Base-by-base conservation (phyloP, 1,140 invertebrate species). In the Bombus impatiens region DNA sequence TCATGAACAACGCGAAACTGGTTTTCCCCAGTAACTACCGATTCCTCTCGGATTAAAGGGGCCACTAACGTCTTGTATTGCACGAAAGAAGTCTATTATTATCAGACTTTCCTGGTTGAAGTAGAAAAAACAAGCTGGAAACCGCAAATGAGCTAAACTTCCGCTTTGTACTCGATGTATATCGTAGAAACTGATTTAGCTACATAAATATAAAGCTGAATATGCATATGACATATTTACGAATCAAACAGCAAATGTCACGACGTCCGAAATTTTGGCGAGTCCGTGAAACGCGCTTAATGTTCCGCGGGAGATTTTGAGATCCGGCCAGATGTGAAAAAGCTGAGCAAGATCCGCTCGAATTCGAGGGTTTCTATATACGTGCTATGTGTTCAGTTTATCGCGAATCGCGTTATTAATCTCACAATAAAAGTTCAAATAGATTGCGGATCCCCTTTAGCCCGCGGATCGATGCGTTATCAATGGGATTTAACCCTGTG, bases 1-100 rank as follows among this genome's bases (percentile, higher is more conserved):
- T 76, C 35, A 42, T 13, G 65, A 67, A 82, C 65, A 59, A 71
- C 47, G 62, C 53, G 22, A 76, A 32, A 87, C 86, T 84, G 86
- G 86, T 87, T 84, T 72, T 59, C 68, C 57, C 59, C 22, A 5
- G 32, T 53, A 53, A 53, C 47, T 53, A 8, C 35, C 53, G n/a
- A 76, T 76, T 53, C 44, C 47, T 37, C 44, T 28, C 9, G 9
- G 28, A 13, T 8, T 13, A 25, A 67, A 68, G 22, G 59, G 37
- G 65, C 53, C 22, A 47, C 42, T 13, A 13, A n/a, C 57, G 13
- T 47, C 62, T 68, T 25, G 35, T 2, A 57, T 57, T 8, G 22
- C n/a, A n/a, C 71, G 71, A 44, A 44, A 28, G 28, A 37, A 57
- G 8, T 18, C 12, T 6, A 2, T 10, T 22, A 59, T 59, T 81